Evolutionary conservation across 2,797 vertebrate species (phyloP).

Genomic region (Thalassophryne amazonica): DNA sequence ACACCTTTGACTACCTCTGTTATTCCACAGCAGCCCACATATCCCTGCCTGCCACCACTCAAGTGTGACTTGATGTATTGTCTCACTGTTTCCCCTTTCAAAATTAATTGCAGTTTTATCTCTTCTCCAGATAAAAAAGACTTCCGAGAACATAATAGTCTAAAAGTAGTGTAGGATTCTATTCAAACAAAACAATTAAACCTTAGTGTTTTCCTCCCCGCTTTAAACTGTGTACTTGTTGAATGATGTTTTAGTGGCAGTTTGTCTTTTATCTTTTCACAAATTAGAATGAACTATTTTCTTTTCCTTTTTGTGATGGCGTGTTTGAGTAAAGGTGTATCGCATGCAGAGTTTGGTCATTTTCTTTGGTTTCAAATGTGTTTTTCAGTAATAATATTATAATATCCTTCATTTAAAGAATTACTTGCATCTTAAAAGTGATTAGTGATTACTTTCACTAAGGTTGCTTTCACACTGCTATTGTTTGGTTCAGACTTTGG

Average conservation of each 20-base stretch:
- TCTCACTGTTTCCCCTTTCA: constrained; percentile 65
- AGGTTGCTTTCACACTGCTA: no score
- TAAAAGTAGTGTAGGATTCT: constrained; percentile 66
- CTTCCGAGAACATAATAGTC: constrained; percentile 60
- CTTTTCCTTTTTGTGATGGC: constrained; percentile 35
- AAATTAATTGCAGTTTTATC: constrained; percentile 79
- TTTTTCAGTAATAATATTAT: constrained; percentile 36
- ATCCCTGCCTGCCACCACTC: constrained; percentile 70
- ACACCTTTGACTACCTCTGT: constrained; percentile 71
- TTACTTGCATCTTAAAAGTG: constrained; percentile 43
- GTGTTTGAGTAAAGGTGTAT: constrained; percentile 38
- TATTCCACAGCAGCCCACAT: constrained; percentile 62
- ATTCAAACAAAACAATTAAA: constrained; percentile 71
- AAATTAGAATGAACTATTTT: constrained; percentile 40
- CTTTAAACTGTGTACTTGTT: constrained; percentile 33
- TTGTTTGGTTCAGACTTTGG: no score
- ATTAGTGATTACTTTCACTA: no score
- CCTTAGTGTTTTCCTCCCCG: constrained; percentile 38
- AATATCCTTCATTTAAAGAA: constrained; percentile 41
- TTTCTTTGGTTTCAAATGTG: constrained; percentile 41
- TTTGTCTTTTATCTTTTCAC: constrained; percentile 43
- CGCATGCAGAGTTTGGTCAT: constrained; percentile 21
- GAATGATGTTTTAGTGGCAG: constrained; percentile 30
- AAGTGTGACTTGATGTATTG: constrained; percentile 79
- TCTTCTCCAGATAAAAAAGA: constrained; percentile 59